phyloP scores from a whole-genome alignment of 1,140 invertebrate species.

The Antheraea mylitta region DNA sequence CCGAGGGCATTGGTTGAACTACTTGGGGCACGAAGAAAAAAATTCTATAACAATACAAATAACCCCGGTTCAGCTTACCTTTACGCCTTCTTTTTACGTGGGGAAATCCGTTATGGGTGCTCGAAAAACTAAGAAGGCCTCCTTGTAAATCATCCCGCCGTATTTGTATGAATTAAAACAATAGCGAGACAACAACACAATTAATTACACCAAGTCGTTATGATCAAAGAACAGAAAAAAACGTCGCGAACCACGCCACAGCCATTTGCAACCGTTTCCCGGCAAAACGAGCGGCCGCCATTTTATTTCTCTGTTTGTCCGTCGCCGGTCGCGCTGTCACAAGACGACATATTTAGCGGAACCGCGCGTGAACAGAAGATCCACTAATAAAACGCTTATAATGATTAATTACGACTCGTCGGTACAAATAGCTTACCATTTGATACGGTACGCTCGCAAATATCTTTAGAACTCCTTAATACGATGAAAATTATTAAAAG shows the following conservation, averaged over 20 bases:
- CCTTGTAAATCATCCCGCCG: not conserved
- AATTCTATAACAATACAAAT: no score
- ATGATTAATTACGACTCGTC: slow-evolving; percentile 49
- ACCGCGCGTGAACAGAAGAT: slow-evolving; percentile 35
- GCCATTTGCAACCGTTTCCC: slow-evolving; percentile 41
- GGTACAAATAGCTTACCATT: slow-evolving; percentile 38
- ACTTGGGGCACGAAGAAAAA: no score
- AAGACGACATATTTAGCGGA: slow-evolving; percentile 45
- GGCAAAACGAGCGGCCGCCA: slow-evolving; percentile 36
- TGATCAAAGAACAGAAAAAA: slow-evolving; percentile 10
- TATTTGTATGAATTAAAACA: not conserved
- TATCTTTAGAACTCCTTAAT: slow-evolving; percentile 24
- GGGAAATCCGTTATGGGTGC: no score
- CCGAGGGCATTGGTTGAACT: no score
- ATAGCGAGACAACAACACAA: not conserved
- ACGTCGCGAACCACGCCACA: slow-evolving; percentile 28
- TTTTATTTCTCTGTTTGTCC: slow-evolving; percentile 44
- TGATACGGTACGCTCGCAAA: slow-evolving; percentile 32
- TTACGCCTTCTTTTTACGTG: no score
- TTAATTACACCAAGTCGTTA: not conserved
- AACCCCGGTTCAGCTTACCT: no score
- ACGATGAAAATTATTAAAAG: slow-evolving; percentile 28
- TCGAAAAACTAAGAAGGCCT: no score
- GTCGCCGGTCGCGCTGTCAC: slow-evolving; percentile 28
- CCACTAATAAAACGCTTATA: slow-evolving; percentile 52